Percentiles rank a stretch among this genome's conserved stretches.
phyloP scores from a whole-genome alignment of 2,797 vertebrate species.

The Myripristis murdjan region DNA sequence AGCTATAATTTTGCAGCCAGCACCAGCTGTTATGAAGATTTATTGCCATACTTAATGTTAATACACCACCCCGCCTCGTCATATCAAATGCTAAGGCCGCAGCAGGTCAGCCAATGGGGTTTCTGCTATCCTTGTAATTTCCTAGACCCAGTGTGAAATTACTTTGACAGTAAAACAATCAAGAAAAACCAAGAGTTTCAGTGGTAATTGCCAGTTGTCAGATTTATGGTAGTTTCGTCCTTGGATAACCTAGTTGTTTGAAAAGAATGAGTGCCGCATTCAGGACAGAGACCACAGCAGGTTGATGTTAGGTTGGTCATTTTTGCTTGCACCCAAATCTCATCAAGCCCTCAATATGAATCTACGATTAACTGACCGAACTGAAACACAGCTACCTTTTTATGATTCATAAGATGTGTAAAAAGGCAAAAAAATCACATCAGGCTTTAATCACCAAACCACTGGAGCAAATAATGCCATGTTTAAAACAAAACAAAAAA shows the following conservation, averaged over 20 bases:
- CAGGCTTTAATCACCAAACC: too few relatives aligned
- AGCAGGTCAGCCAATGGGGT: constrained; percentile 52
- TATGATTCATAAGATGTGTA: too few relatives aligned
- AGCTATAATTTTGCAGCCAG: constrained; percentile 74
- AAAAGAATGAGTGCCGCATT: background rate
- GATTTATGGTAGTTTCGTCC: constrained; percentile 25
- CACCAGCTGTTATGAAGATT: constrained; percentile 80
- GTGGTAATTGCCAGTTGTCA: constrained; percentile 27
- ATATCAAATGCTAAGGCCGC: constrained; percentile 53
- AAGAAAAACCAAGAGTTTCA: constrained; percentile 25
- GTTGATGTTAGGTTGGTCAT: too few relatives aligned
- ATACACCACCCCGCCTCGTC: constrained; percentile 55
- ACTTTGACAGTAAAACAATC: constrained; percentile 35
- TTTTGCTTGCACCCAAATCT: too few relatives aligned
- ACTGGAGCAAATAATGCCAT: too few relatives aligned
- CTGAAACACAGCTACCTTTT: too few relatives aligned
- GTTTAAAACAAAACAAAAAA: too few relatives aligned
- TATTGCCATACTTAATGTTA: constrained; percentile 75
- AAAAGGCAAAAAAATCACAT: too few relatives aligned
- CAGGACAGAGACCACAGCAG: too few relatives aligned
- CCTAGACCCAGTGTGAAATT: constrained; percentile 44
- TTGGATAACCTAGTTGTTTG: constrained; percentile 15
- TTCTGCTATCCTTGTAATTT: constrained; percentile 51
- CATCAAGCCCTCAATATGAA: too few relatives aligned
- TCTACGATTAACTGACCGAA: too few relatives aligned